These are phyloP conservation scores for Trileptium ribeirensis DNA, from an alignment of 2,888 invertebrate genomes.

Conservation along the genomic window DNA sequence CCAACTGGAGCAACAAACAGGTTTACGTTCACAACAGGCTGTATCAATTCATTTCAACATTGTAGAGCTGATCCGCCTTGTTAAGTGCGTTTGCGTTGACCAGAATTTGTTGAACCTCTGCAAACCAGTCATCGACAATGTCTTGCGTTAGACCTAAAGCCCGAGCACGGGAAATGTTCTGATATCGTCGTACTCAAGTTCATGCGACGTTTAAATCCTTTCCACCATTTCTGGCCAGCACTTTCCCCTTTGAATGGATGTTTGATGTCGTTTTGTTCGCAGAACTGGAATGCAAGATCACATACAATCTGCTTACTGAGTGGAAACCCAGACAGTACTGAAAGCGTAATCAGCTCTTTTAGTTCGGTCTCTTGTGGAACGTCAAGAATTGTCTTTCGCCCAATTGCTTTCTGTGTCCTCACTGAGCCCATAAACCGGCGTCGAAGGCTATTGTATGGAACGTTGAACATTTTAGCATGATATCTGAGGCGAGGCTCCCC, in stretches of 20 bases:
- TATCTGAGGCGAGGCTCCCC: no score
- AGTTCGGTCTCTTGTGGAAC: not conserved
- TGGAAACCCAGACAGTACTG: not conserved
- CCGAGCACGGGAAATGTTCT: not conserved
- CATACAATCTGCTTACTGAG: not conserved
- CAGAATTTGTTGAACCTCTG: not conserved
- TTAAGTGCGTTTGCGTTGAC: not conserved
- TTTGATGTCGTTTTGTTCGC: not conserved
- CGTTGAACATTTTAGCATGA: no score
- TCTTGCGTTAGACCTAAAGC: not conserved
- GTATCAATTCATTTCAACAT: not conserved
- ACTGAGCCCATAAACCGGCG: not conserved
- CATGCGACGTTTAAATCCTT: not conserved
- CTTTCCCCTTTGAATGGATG: not conserved
- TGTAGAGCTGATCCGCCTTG: not conserved
- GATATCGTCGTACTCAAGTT: not conserved
- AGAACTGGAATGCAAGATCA: not conserved
- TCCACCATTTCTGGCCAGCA: not conserved
- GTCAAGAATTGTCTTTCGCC: not conserved
- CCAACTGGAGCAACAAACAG: not conserved
- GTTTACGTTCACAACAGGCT: not conserved
- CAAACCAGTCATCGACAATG: not conserved
- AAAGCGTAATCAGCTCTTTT: not conserved
- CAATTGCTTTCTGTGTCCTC: not conserved
- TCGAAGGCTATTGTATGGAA: no score